phyloP scores from a whole-genome alignment of 2,797 vertebrate genomes.

The Enteromius trimaculatus region DNA sequence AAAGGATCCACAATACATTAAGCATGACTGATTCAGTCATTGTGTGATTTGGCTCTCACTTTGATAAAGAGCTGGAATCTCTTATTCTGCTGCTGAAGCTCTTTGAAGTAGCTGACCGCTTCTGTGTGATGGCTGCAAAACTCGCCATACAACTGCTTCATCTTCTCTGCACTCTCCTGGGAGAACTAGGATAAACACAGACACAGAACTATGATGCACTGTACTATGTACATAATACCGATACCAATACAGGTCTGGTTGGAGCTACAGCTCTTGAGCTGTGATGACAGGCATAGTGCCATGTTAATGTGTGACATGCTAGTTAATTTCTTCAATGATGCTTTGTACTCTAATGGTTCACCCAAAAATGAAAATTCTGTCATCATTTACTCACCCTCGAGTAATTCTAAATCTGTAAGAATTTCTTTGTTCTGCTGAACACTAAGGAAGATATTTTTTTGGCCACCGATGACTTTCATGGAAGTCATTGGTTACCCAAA shows the following conservation, averaged over 20 bases:
- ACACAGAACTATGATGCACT: constrained; percentile 13
- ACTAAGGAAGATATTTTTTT: too few species aligned
- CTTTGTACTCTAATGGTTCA: neutral
- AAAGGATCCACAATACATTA: neutral
- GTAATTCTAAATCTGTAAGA: too few species aligned
- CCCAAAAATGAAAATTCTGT: too few species aligned
- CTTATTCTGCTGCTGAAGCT: constrained; percentile 93
- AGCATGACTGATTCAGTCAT: neutral
- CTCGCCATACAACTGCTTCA: constrained; percentile 91
- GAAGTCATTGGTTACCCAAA: too few species aligned
- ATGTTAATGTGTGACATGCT: neutral
- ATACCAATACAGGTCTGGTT: neutral
- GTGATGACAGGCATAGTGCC: neutral
- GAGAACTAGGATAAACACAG: constrained; percentile 83
- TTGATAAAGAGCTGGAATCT: constrained; percentile 95
- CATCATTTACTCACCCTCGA: too few species aligned
- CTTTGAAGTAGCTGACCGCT: constrained; percentile 93
- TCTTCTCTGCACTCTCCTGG: constrained; percentile 88
- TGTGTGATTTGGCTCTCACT: constrained; percentile 74
- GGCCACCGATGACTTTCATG: too few species aligned
- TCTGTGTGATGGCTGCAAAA: constrained; percentile 96
- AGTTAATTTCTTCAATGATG: neutral
- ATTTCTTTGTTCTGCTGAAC: too few species aligned
- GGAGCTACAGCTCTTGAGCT: neutral
- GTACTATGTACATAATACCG: neutral